Evolutionary conservation across 1,140 invertebrate genomes (phyloP).

Genomic region (Dolichoris vasculosae): DNA sequence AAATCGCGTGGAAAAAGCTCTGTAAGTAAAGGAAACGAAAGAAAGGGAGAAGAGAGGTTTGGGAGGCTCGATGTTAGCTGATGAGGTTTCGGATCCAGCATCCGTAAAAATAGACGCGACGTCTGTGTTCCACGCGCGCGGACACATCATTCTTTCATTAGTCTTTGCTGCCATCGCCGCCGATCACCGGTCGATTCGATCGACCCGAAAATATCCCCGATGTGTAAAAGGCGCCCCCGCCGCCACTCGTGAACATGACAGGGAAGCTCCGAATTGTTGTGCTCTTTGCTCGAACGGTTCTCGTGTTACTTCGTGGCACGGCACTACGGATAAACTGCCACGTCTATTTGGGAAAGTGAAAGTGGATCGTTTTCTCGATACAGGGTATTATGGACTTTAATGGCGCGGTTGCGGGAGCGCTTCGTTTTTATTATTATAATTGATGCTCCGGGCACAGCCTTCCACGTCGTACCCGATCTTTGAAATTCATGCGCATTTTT

Average conservation of each 20-base stretch:
- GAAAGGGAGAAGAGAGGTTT: not conserved
- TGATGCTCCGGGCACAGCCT: not conserved
- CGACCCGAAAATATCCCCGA: slow-evolving; percentile 33
- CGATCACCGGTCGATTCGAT: slow-evolving; percentile 28
- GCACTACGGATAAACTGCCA: not conserved
- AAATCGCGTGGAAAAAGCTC: not conserved
- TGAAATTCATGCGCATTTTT: not conserved
- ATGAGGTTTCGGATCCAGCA: not conserved
- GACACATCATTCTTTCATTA: slow-evolving; percentile 38
- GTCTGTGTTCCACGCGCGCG: not conserved
- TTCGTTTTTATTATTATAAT: slow-evolving; percentile 9
- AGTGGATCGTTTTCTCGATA: slow-evolving; percentile 27
- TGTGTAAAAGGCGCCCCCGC: not conserved
- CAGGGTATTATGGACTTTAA: not conserved
- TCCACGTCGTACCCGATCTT: not conserved
- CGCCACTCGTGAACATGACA: slow-evolving; percentile 5
- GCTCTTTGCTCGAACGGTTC: not conserved
- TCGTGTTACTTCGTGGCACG: slow-evolving; percentile 23
- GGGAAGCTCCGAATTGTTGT: slow-evolving; percentile 29
- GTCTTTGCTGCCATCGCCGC: not conserved
- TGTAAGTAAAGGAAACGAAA: too few relatives aligned
- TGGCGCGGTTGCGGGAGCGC: not conserved
- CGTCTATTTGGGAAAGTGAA: slow-evolving; percentile 27
- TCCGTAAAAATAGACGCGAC: slow-evolving; percentile 36
- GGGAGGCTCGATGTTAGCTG: not conserved